These are phyloP conservation scores for Staurois parvus DNA, from an alignment of 2,797 vertebrate species.

Conservation along the genomic window DNA sequence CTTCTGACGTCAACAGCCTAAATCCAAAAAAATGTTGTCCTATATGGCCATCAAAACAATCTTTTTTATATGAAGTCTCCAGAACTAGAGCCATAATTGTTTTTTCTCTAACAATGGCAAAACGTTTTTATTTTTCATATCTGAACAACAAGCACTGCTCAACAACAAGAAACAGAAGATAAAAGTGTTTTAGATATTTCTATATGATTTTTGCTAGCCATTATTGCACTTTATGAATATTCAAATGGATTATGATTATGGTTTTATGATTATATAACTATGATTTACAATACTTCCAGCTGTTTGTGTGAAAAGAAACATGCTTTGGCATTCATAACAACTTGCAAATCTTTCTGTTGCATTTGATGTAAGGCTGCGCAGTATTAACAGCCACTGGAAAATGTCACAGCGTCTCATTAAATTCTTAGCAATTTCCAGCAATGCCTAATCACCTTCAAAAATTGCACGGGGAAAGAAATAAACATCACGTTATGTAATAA, in stretches of 20 bases:
- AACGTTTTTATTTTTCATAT: not conserved
- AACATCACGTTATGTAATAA: slow-evolving; percentile 55
- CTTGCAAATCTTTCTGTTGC: slow-evolving; percentile 6
- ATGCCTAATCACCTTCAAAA: slow-evolving; percentile 58
- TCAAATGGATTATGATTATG: not conserved
- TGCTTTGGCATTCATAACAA: slow-evolving; percentile 7
- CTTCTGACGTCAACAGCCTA: not conserved
- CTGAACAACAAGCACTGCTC: not conserved
- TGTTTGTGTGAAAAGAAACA: slow-evolving; percentile 13
- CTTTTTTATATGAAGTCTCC: not conserved
- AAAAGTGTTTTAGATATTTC: not conserved
- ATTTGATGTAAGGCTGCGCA: slow-evolving; percentile 31
- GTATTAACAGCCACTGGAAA: slow-evolving; percentile 64
- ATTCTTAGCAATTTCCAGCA: slow-evolving; percentile 59
- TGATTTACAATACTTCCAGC: not conserved
- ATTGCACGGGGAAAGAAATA: slow-evolving; percentile 53
- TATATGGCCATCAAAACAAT: not conserved
- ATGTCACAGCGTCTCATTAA: slow-evolving; percentile 65
- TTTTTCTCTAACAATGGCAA: no score
- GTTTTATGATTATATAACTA: not conserved
- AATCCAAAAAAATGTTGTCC: not conserved
- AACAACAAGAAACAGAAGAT: not conserved
- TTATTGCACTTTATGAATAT: not conserved
- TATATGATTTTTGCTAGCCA: not conserved
- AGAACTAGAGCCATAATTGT: no score